Evolutionary conservation across 2,797 vertebrate genomes (phyloP).

Genomic region (Acanthopagrus latus): DNA sequence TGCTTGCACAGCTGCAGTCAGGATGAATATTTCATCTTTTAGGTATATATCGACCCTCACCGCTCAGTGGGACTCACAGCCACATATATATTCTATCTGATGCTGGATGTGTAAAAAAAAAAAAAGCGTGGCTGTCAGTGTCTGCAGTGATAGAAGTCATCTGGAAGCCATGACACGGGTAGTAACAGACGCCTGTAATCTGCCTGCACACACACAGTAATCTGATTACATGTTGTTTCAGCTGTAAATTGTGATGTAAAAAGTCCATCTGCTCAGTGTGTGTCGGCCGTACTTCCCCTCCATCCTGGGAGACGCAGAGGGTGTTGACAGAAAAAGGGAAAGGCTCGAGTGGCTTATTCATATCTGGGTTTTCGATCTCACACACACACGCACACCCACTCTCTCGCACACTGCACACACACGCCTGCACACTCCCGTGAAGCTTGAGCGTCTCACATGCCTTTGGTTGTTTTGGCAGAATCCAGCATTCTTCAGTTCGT

Average conservation of each 20-base stretch:
- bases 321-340: constrained; percentile 49
- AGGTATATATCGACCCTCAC: no score
- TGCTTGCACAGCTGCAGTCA: not conserved
- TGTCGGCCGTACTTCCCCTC: constrained; percentile 24
- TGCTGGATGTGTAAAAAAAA: not conserved
- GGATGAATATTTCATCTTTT: not conserved
- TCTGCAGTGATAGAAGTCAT: not conserved
- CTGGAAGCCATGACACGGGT: not conserved
- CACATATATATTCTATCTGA: no score
- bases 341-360: constrained; percentile 28
- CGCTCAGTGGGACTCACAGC: not conserved
- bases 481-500: not conserved
- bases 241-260: constrained; percentile 16
- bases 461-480: constrained; percentile 52
- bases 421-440: constrained; percentile 23
- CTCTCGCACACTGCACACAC: not conserved
- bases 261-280: constrained; percentile 18
- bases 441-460: constrained; percentile 26
- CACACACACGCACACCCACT: no score
- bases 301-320: constrained; percentile 15
- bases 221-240: constrained; percentile 39
- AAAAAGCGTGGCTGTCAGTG: not conserved
- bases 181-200: constrained; percentile 24
- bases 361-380: constrained; percentile 43
- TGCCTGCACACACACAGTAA: constrained; percentile 20